These are phyloP conservation scores for Ceratoteleas bidentatus DNA, from an alignment of 1,140 invertebrate genomes.

Conservation along the genomic window DNA sequence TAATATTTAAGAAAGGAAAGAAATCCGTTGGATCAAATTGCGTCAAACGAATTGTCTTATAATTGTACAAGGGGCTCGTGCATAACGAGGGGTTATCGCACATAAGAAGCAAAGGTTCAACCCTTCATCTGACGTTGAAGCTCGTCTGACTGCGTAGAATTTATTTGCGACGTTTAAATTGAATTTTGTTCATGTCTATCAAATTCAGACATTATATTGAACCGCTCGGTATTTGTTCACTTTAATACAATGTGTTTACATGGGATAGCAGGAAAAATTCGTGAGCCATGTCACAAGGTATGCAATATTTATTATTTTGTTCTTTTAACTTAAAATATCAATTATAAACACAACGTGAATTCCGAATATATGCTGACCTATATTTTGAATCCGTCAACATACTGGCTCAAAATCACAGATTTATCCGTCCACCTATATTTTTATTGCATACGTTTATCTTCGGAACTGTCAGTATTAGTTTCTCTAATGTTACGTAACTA, in stretches of 20 bases:
- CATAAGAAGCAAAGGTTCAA: constrained; percentile 14
- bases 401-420: too few relatives aligned
- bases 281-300: too few relatives aligned
- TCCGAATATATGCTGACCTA: too few relatives aligned
- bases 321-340: too few relatives aligned
- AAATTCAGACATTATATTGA: constrained; percentile 29
- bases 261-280: background rate
- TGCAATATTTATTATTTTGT: too few relatives aligned
- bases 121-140: constrained; percentile 20
- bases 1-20: constrained; percentile 6
- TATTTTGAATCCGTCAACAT: too few relatives aligned
- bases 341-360: too few relatives aligned
- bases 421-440: too few relatives aligned
- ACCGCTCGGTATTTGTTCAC: constrained; percentile 25
- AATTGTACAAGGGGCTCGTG: constrained; percentile 11
- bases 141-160: constrained; percentile 28
- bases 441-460: too few relatives aligned
- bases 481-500: too few relatives aligned
- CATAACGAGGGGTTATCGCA: constrained; percentile 2
- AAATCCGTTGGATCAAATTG: constrained; percentile 1
- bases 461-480: too few relatives aligned
- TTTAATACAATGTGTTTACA: constrained; percentile 34
- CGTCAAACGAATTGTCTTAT: constrained; percentile 6
- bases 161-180: constrained; percentile 39
- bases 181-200: constrained; percentile 28